Base-by-base conservation (phyloP, 1,140 invertebrate species). In the Drosophila cardini region DNA sequence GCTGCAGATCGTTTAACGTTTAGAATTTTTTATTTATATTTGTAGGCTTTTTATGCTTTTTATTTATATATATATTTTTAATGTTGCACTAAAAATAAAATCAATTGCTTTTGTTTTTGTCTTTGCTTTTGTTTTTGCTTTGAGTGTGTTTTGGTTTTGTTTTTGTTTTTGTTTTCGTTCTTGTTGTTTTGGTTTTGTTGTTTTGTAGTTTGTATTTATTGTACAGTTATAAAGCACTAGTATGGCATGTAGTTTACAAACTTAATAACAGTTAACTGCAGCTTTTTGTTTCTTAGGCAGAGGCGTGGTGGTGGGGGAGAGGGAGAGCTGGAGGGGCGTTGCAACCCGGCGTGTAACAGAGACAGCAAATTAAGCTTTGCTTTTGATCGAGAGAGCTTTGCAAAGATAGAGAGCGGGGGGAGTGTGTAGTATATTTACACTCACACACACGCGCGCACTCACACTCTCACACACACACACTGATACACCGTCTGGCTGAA, bases 201-300 rank as follows among this genome's bases (percentile, higher is more conserved):
- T 13, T 52, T 32, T 62, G 16, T 76, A 36, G 36, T 60, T 64
- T 26, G 73, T 82, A 62, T 76, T 76, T 72, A 87, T 78, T 81
- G 82, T 86, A 86, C 83, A 87, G 84, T 83, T 87, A 89, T 86
- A 86, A 86, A 87, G 83, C 83, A 87, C 83, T 87, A 87, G 78
- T 80, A 87, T 87, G 84, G 84, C 79, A 78, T 65, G 30, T 73
- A 73, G 72, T 80, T 75, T 57, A 71, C 53, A 75, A 70, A 75
- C 57, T 75, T 75, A 75, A 75, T 71, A 75, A 71, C 67, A 70
- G 57, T 73, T 63, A 53, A 9, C 45, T 42, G 38, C 36, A 34
- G 38, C 36, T 50, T 11, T 16, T 1, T 13, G 16, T 32, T 36
- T 21, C 11, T 9, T 10, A 8, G 43, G 42, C n/a, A 11, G 18